phyloP scores from a whole-genome alignment of 1,140 invertebrate species.

The Heterodera carotae region DNA sequence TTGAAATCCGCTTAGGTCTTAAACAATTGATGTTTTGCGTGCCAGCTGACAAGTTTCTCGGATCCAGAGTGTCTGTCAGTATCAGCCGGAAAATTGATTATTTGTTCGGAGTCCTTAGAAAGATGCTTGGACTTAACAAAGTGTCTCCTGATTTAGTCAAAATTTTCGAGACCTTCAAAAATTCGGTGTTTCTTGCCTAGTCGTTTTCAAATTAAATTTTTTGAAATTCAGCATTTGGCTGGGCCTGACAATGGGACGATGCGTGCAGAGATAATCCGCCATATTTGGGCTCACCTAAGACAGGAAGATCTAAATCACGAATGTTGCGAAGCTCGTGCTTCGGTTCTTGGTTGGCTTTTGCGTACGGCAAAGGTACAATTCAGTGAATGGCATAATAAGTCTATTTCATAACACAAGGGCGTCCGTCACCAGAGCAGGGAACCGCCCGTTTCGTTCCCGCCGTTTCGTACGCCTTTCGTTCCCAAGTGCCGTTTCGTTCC shows the following conservation, averaged over 20 bases:
- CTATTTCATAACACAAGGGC: too few species aligned
- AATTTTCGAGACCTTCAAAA: conserved; percentile 10
- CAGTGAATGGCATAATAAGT: too few species aligned
- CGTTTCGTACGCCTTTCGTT: too few species aligned
- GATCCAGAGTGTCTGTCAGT: conserved; percentile 21
- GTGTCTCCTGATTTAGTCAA: background rate
- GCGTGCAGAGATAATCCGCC: conserved; percentile 43
- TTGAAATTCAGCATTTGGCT: conserved; percentile 38
- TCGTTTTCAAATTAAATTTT: conserved; percentile 14
- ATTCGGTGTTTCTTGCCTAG: background rate
- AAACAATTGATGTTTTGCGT: background rate
- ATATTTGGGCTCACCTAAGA: conserved; percentile 33
- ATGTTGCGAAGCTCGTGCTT: conserved; percentile 33
- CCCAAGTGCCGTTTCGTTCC: too few species aligned
- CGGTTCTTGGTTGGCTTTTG: conserved; percentile 37
- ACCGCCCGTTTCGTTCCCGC: too few species aligned
- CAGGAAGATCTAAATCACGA: background rate
- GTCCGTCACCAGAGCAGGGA: too few species aligned
- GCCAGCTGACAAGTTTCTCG: background rate
- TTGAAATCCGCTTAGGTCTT: conserved; percentile 9
- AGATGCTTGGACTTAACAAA: background rate
- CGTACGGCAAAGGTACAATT: conserved; percentile 33
- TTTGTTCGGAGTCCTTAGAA: background rate
- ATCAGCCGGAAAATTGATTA: conserved; percentile 37
- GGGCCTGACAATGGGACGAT: conserved; percentile 35